Evolutionary conservation across 2,113 vertebrate species (phyloP), one percentile per base, ranked within the genome.

Genomic region (Sardina pilchardus): DNA sequence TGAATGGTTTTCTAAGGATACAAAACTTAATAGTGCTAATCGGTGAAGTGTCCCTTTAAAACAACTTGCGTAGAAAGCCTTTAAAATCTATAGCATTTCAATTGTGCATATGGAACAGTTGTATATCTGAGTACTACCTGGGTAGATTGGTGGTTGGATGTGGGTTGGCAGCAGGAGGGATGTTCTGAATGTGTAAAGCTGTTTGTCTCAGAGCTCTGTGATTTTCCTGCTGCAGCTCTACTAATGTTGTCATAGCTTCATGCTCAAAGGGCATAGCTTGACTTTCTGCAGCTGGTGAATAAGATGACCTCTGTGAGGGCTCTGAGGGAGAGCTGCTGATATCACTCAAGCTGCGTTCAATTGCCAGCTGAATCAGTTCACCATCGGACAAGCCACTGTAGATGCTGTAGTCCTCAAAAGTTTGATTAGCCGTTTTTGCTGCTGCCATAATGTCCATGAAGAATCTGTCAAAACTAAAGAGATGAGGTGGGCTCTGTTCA

Each of bases 351-450:
- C 98, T 99, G 91, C 96, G 97, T 86, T 97, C 96, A 0, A 99
- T 97, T 88, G 97, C 97, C 89, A 99, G 91, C 91, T 97, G 95
- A 81, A 99, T 89, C n/a, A 99, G 95, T 86, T 99, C 96, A 0
- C 98, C 96, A 80, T 99, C 97, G 0, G 94, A 97, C 90, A 99
- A 90, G 90, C 96, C 95, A 34, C 95, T 93, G 90, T 98, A 98
- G 63, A 97, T 84, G 34, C 96, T 98, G 91, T 98, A 98, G 85
- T 99, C 98, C 81, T 99, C 97, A 0, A 93, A 93, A 16, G 94
- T 93, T 1, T 94, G 92, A 0, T 86, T 67, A 12, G 88, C 36
- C 83, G 78, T 19, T 0, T 5, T 84, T 14, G 82, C 24, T 30
- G 89, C 56, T 10, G 59, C 83, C 9, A 89, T 48, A 26, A 83